These are phyloP conservation scores for Zelleria hepariella DNA, from an alignment of 2,888 invertebrate genomes.

Conservation along the genomic window DNA sequence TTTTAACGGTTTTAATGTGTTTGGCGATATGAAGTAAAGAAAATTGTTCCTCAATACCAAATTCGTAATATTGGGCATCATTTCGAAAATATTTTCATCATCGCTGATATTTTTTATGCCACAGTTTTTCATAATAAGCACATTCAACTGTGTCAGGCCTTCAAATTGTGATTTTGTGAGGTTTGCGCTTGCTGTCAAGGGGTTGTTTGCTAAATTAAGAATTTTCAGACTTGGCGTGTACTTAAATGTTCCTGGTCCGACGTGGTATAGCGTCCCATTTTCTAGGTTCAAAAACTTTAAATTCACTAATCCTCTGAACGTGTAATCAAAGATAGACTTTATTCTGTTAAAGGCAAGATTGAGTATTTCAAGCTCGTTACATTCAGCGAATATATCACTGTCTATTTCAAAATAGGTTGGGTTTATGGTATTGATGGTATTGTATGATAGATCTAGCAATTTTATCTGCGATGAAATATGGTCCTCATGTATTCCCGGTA, in stretches of 20 bases:
- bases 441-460: constrained; percentile 65
- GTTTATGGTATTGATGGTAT: constrained; percentile 49
- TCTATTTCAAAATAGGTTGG: constrained; percentile 66
- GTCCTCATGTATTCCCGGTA: constrained; percentile 64
- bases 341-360: constrained; percentile 70
- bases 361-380: constrained; percentile 54
- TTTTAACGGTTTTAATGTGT: constrained; percentile 52
- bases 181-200: constrained; percentile 50
- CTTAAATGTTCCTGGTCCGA: constrained; percentile 59
- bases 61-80: constrained; percentile 61
- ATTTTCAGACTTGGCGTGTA: constrained; percentile 50
- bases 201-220: constrained; percentile 70
- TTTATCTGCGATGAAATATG: constrained; percentile 57
- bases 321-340: constrained; percentile 57
- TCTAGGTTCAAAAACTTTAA: constrained; percentile 63
- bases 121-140: constrained; percentile 63
- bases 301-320: constrained; percentile 63
- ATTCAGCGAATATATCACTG: constrained; percentile 58
- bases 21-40: constrained; percentile 48
- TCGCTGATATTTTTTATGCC: constrained; percentile 51
- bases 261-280: constrained; percentile 63
- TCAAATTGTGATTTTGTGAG: constrained; percentile 51
- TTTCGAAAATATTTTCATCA: constrained; percentile 61
- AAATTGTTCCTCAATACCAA: constrained; percentile 64
- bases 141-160: constrained; percentile 60